Evolutionary conservation across 2,113 vertebrate species (phyloP), one percentile per base, ranked within the genome.

Genomic region (Egretta garzetta): DNA sequence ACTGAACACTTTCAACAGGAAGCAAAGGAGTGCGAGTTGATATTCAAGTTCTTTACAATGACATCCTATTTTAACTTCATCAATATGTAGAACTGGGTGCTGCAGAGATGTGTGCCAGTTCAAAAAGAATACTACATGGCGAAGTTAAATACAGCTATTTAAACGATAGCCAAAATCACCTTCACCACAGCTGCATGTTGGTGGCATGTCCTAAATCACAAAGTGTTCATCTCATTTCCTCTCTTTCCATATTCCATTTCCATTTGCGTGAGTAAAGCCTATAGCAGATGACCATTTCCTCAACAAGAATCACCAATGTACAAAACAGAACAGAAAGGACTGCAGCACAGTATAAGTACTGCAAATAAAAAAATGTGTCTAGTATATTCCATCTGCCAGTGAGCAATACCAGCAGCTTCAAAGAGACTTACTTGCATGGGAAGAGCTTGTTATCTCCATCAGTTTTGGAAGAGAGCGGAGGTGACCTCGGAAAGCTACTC

Each of bases 381-480:
- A 45, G 26, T 28, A 32, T 8, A 74, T 58, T 91, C 43, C 9
- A 0, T 47, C 45, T 81, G 68, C 27, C 76, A 81, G 7, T 0
- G 21, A 83, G 71, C 67, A 66, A 27, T 0, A 80, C 5, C 79
- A 86, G 86, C 89, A 92, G 68, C 76, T 96, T 79, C 68, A 64
- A 35, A 89, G 75, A 43, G 35, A 95, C 93, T 96, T 96, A 96
- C 96, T 93, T 96, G 96, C 88, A 83, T 3, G 74, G 67, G 95
- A 90, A 68, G 88, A 21, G 49, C n/a, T 32, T 6, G 71, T 86
- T 70, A 62, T 33, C 50, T 95, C 96, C 93, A 62, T 86, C 81
- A 96, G 74, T 18, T 83, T 90, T 32, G 95, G 86, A 56, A 86
- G 80, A 74, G 60, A 68, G 68, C 3, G 7, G 88, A 82, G 62